phyloP scores from a whole-genome alignment of 2,113 vertebrate genomes.

The Hemicordylus capensis region DNA sequence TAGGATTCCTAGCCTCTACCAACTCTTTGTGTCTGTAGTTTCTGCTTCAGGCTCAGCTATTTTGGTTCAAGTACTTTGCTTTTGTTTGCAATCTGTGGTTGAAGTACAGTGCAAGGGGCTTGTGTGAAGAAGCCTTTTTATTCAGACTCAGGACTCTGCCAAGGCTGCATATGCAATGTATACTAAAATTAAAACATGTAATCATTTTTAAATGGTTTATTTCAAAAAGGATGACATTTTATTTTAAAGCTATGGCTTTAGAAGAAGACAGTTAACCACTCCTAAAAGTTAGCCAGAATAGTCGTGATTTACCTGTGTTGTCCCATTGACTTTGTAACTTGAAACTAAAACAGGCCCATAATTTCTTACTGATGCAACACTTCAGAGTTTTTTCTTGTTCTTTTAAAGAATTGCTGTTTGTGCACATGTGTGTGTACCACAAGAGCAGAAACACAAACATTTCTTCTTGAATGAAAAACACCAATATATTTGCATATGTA shows the following conservation, averaged over 20 bases:
- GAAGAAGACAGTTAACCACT: too few species aligned
- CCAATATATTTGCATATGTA: neutral
- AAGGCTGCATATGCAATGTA: neutral
- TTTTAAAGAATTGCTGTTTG: conserved; percentile 14
- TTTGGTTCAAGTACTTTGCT: neutral
- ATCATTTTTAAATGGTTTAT: neutral
- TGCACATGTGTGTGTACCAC: too few species aligned
- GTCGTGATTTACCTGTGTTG: neutral
- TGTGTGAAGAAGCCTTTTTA: neutral
- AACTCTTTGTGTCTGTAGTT: neutral
- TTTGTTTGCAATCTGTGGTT: conserved; percentile 38
- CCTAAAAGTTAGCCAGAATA: neutral
- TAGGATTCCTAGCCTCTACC: conserved; percentile 10
- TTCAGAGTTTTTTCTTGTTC: neutral
- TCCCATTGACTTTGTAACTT: neutral
- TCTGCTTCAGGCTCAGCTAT: conserved; percentile 6
- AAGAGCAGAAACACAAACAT: neutral
- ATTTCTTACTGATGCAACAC: conserved; percentile 27
- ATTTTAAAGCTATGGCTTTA: conserved; percentile 22
- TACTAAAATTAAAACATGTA: neutral
- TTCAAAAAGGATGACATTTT: neutral
- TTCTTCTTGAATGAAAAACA: neutral
- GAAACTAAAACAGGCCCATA: neutral
- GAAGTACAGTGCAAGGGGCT: neutral
- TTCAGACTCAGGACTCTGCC: neutral